Evolutionary conservation across 2,888 invertebrate species (phyloP).

Genomic region (Neoascia interrupta): DNA sequence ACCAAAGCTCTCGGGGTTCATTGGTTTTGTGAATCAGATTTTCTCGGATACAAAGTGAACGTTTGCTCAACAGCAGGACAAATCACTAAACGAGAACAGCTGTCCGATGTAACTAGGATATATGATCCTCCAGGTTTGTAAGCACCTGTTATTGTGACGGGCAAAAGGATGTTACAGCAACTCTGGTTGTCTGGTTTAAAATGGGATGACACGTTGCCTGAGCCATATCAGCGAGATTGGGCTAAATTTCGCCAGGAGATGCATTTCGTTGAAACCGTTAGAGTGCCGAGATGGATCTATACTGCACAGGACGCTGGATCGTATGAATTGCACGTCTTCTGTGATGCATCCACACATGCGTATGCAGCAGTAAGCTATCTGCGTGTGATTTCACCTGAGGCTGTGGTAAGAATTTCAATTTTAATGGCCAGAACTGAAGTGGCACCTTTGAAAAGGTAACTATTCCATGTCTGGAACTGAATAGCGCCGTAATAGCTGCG

Average conservation of each 20-base stretch:
- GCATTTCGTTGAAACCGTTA: neutral
- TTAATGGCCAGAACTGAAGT: too few species aligned
- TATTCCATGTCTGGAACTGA: too few species aligned
- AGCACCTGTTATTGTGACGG: conserved; percentile 21
- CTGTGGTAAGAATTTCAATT: too few species aligned
- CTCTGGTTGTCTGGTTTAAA: conserved; percentile 3
- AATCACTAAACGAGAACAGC: conserved; percentile 52
- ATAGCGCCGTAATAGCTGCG: too few species aligned
- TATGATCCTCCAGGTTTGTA: conserved; percentile 32
- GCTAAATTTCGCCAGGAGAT: neutral
- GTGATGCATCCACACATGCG: neutral
- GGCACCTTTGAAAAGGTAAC: too few species aligned
- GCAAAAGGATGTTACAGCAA: conserved; percentile 16
- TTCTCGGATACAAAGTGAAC: conserved; percentile 30
- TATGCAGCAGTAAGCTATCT: neutral
- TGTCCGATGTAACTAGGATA: conserved; percentile 40
- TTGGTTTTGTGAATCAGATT: conserved; percentile 33
- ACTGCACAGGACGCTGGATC: neutral
- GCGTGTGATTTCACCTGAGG: neutral
- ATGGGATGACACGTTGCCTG: conserved; percentile 25
- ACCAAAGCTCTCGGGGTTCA: conserved; percentile 43
- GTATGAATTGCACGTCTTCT: neutral
- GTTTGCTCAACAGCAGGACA: neutral
- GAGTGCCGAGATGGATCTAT: neutral
- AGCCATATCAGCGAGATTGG: neutral